Conservation (phyloP, 2,888 invertebrate genomes). For the Tipula vernalis region DNA sequence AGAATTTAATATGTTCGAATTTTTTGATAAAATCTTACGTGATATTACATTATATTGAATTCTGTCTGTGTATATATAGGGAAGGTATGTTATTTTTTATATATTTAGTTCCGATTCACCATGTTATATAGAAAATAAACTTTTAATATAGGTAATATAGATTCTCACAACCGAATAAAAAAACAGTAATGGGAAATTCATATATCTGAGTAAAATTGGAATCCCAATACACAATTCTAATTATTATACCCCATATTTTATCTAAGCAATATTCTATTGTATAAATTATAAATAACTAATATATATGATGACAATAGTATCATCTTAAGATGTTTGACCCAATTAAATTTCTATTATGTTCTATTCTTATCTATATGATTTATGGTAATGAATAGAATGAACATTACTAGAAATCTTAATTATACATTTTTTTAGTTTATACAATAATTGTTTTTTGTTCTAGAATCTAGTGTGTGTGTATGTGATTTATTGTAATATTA, state of each 20-base stretch:
- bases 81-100: not conserved
- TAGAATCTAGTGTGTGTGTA: not conserved
- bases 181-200: not conserved
- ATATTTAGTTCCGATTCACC: not conserved
- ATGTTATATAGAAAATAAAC: not conserved
- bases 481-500: not conserved
- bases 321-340: not conserved
- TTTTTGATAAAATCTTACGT: not conserved
- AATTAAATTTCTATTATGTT: not conserved
- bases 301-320: not conserved
- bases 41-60: not conserved
- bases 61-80: not conserved
- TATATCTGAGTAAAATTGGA: not conserved
- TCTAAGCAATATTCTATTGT: not conserved
- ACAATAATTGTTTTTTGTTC: not conserved
- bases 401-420: not conserved
- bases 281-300: not conserved
- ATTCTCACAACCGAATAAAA: not conserved
- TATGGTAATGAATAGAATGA: constrained; percentile 4
- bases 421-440: not conserved
- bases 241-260: not conserved
- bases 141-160: not conserved
- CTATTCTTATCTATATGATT: not conserved
- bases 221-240: not conserved
- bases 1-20: not conserved